Base-by-base conservation (phyloP, 2,888 invertebrate species). In the Erebia epiphron region DNA sequence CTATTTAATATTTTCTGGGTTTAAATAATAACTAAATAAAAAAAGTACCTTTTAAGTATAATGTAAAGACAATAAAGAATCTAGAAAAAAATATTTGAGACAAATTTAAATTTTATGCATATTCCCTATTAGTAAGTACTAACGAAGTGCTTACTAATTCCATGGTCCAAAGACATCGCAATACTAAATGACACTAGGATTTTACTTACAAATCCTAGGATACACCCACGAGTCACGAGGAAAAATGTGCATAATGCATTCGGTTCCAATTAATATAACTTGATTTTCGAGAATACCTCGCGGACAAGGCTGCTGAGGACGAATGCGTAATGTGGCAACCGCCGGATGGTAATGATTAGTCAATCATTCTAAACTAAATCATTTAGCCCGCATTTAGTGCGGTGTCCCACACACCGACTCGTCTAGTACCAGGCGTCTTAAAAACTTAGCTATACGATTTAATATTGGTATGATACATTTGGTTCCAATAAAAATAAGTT, bases 231-330 rank as follows among this genome's bases (percentile, higher is more conserved):
- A 26, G n/a, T 58, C 35, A 58, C 14, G n/a, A 58, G 57, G 57
- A 58, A 58, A 58, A 57, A 14, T 57, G 57, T 21, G 35, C 21
- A 57, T 35, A n/a, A 58, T 14, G 57, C 35, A 58, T 35, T n/a
- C n/a, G 9, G 14, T 58, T 58, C 35, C 57, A 35, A 58, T 58
- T 35, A 58, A 35, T 14, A 14, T 7, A 14, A 58, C 14, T 35
- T 14, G 26, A 35, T 58, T 58, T 58, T 58, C 57, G 57, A 58
- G 57, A 58, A 58, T 14, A 35, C 1, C 54, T 54, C 54, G n/a
- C 35, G 57, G 57, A 58, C 57, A 58, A 58, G 57, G 57, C 26
- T 35, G n/a, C 14, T 54, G 57, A 58, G 57, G 35, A 35, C 35
- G 7, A 35, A 58, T 58, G 57, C 57, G 57, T 58, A 58, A 58